Conservation (phyloP, 2,888 invertebrate genomes). For the Agonopterix heracliana region DNA sequence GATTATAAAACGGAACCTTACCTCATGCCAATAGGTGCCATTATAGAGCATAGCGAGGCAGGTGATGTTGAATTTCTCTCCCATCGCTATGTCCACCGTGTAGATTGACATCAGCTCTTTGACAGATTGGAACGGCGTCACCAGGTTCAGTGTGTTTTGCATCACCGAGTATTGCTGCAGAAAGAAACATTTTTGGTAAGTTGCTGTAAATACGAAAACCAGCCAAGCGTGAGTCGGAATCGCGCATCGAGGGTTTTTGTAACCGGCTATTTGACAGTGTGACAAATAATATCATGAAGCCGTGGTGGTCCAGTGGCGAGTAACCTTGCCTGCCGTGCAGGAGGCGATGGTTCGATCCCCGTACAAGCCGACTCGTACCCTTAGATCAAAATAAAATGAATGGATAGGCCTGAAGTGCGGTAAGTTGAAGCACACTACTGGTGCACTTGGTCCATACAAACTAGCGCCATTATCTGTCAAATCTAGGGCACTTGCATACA, state of each 20-base stretch:
- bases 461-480: too few relatives aligned
- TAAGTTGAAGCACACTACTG: too few relatives aligned
- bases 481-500: too few relatives aligned
- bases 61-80: conserved; percentile 64
- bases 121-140: conserved; percentile 69
- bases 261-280: background rate
- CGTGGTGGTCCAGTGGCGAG: too few relatives aligned
- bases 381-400: too few relatives aligned
- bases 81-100: conserved; percentile 61
- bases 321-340: too few relatives aligned
- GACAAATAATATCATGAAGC: too few relatives aligned
- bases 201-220: background rate
- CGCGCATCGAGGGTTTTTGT: too few relatives aligned
- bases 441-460: too few relatives aligned
- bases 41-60: conserved; percentile 61
- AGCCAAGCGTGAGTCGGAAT: background rate
- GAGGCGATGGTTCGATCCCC: too few relatives aligned
- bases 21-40: conserved; percentile 73
- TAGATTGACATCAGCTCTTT: conserved; percentile 70
- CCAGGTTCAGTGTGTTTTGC: conserved; percentile 71
- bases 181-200: background rate
- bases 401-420: too few relatives aligned
- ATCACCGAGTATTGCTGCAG: conserved; percentile 68
- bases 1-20: conserved; percentile 21
- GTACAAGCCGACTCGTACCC: too few relatives aligned